These are phyloP conservation scores for Nipponacmea schrenckii DNA, from an alignment of 2,888 invertebrate genomes.

Conservation along the genomic window DNA sequence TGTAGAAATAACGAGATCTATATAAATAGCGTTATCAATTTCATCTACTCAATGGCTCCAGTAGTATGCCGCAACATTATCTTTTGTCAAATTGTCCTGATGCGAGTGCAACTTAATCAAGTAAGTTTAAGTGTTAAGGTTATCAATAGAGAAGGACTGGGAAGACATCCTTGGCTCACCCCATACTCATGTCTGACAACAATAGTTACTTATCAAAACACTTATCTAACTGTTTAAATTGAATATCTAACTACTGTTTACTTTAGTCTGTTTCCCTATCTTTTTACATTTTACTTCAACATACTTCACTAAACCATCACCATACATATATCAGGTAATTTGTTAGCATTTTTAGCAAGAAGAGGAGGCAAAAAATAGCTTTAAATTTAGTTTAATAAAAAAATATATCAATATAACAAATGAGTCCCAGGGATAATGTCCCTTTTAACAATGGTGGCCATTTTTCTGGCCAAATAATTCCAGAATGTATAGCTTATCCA, in stretches of 20 bases:
- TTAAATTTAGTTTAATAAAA: too few relatives aligned
- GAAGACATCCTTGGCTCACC: background rate
- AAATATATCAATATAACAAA: too few relatives aligned
- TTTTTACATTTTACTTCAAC: too few relatives aligned
- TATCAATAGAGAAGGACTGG: background rate
- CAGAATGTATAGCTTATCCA: too few relatives aligned
- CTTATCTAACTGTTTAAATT: background rate
- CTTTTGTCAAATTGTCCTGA: background rate
- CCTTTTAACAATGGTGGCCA: too few relatives aligned
- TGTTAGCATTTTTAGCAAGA: too few relatives aligned
- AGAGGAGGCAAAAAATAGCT: too few relatives aligned
- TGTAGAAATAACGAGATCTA: too few relatives aligned
- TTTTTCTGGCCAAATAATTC: too few relatives aligned
- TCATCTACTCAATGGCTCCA: slow-evolving; percentile 6
- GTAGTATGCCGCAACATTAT: background rate
- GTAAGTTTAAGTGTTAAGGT: slow-evolving; percentile 1
- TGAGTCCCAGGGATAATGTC: too few relatives aligned
- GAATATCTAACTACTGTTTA: slow-evolving; percentile 6
- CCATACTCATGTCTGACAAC: slow-evolving; percentile 3
- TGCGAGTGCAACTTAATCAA: background rate
- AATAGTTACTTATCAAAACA: background rate
- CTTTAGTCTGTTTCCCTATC: background rate
- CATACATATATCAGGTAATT: too few relatives aligned
- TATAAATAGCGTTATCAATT: slow-evolving; percentile 1
- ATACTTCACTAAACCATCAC: too few relatives aligned